A percentile compares a stretch with the other conserved stretches of the same genome.
phyloP scores from a whole-genome alignment of 2,113 vertebrate species.

The Ursus arctos region DNA sequence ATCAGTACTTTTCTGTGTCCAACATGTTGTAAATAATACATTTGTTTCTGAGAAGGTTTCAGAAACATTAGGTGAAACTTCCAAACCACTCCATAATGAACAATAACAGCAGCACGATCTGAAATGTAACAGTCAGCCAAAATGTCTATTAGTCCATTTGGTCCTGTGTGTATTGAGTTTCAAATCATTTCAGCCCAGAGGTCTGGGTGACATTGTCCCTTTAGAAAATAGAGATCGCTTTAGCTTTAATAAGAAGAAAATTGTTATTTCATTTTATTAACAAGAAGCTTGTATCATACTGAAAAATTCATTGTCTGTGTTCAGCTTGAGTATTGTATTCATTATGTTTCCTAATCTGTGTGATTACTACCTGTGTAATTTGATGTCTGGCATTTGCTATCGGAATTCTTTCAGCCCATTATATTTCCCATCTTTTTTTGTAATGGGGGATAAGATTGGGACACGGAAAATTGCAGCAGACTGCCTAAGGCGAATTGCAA shows the following conservation, averaged over 20 bases:
- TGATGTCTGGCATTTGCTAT: conserved; percentile 79
- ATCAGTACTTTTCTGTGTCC: background rate
- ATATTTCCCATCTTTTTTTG: conserved; percentile 74
- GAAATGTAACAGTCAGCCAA: conserved; percentile 20
- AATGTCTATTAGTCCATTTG: conserved; percentile 71
- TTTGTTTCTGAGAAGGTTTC: conserved; percentile 46
- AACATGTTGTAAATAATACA: background rate
- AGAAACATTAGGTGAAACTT: conserved; percentile 31
- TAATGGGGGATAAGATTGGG: conserved; percentile 73
- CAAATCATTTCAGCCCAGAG: conserved; percentile 64
- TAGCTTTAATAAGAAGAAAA: conserved; percentile 81
- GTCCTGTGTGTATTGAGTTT: conserved; percentile 71
- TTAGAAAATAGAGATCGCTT: conserved; percentile 78
- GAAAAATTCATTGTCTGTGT: conserved; percentile 75
- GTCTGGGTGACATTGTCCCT: conserved; percentile 77
- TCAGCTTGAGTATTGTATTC: conserved; percentile 80
- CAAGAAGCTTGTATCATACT: conserved; percentile 72
- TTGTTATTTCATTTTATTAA: conserved; percentile 82
- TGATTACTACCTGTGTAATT: conserved; percentile 82
- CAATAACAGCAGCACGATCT: background rate
- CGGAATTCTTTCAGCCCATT: conserved; percentile 81
- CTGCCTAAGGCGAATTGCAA: conserved; percentile 77
- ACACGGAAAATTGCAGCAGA: conserved; percentile 77
- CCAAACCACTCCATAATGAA: background rate
- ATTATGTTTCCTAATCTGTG: conserved; percentile 79